Conservation (phyloP, 2,888 invertebrate genomes). For the Hypsopygia costalis region DNA sequence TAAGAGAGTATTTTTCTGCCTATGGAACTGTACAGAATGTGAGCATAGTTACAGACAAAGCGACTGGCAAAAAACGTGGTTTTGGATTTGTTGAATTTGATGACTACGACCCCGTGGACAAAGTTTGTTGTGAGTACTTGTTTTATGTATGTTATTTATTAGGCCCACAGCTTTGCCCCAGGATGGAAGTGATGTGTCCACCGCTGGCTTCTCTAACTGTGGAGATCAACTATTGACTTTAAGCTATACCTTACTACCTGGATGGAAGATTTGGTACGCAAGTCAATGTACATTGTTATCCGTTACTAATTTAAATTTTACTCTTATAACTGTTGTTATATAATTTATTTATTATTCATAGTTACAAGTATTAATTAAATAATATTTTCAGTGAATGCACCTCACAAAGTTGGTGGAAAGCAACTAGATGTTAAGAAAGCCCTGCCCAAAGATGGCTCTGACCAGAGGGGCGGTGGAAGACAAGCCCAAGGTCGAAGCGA, state of each 20-base stretch:
- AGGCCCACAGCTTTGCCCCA: slow-evolving; percentile 74
- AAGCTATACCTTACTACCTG: slow-evolving; percentile 64
- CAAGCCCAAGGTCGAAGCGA: slow-evolving; percentile 62
- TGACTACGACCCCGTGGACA: slow-evolving; percentile 98
- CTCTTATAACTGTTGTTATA: too few relatives aligned
- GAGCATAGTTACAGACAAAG: slow-evolving; percentile 95
- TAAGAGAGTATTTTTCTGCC: slow-evolving; percentile 90
- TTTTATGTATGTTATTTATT: slow-evolving; percentile 8
- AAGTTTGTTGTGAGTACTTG: slow-evolving; percentile 92
- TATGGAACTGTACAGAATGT: slow-evolving; percentile 92
- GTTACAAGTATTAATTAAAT: too few relatives aligned
- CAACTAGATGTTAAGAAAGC: slow-evolving; percentile 97
- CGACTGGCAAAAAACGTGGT: slow-evolving; percentile 95
- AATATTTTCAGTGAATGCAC: slow-evolving; percentile 84
- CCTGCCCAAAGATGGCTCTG: slow-evolving; percentile 88
- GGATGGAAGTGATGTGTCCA: slow-evolving; percentile 61
- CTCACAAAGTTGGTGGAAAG: slow-evolving; percentile 92
- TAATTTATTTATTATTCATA: too few relatives aligned
- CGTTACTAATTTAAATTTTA: slow-evolving; percentile 6
- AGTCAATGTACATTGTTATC: slow-evolving; percentile 53
- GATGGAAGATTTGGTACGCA: slow-evolving; percentile 68
- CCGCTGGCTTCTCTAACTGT: slow-evolving; percentile 75
- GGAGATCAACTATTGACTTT: slow-evolving; percentile 69
- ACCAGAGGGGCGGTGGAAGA: slow-evolving; percentile 78
- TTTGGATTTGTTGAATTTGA: slow-evolving; percentile 98